Percentiles rank a stretch among this genome's conserved stretches.
These are phyloP conservation scores for Candidula unifasciata DNA, from an alignment of 2,888 invertebrate genomes.

Conservation along the genomic window DNA sequence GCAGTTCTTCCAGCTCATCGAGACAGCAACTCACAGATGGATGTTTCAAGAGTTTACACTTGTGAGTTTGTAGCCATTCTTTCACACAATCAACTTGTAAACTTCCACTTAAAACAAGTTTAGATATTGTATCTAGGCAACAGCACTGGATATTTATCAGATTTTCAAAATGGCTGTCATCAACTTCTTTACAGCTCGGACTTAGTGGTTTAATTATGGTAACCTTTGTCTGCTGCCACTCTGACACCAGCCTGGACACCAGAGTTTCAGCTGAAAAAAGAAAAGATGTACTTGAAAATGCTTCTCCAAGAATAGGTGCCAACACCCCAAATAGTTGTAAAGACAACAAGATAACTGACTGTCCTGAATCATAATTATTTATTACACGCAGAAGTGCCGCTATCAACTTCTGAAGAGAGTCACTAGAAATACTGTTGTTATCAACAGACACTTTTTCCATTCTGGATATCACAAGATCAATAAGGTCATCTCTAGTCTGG, in stretches of 20 bases:
- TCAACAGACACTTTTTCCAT: slow-evolving; percentile 22
- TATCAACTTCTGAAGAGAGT: not conserved
- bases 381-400: slow-evolving; percentile 11
- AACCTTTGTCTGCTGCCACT: not conserved
- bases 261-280: not conserved
- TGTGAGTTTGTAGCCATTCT: slow-evolving; percentile 32
- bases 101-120: slow-evolving; percentile 37
- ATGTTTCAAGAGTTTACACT: not conserved
- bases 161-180: not conserved
- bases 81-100: slow-evolving; percentile 27
- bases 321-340: slow-evolving; percentile 41
- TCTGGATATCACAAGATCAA: slow-evolving; percentile 26
- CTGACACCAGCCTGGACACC: not conserved
- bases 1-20: slow-evolving; percentile 31
- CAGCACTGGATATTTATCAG: slow-evolving; percentile 21
- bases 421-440: slow-evolving; percentile 8
- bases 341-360: slow-evolving; percentile 25
- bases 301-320: slow-evolving; percentile 19
- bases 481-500: slow-evolving; percentile 2
- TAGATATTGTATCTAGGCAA: slow-evolving; percentile 24
- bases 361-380: not conserved
- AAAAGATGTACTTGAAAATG: slow-evolving; percentile 20
- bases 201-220: slow-evolving; percentile 12
- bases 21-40: slow-evolving; percentile 8
- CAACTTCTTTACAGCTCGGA: not conserved